Conservation (phyloP, 2,797 vertebrate species). For the Pantherophis alleghaniensis region DNA sequence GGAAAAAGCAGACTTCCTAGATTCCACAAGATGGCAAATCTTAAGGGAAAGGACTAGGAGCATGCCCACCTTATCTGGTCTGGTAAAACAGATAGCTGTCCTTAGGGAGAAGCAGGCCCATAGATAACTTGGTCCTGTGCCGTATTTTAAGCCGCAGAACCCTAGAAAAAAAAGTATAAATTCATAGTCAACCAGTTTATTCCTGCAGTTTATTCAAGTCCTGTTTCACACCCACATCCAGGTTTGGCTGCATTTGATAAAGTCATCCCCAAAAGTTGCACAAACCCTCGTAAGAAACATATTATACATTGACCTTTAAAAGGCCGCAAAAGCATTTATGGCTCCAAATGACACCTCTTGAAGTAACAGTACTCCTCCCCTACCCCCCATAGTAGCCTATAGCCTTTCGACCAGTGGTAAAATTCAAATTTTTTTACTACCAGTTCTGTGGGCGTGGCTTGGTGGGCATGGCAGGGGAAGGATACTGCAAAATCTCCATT, state of each 20-base stretch:
- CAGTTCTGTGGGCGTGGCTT: no score
- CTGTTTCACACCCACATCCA: neutral
- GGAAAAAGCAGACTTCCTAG: neutral
- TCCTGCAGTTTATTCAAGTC: neutral
- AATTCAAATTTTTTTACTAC: no score
- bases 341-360: neutral
- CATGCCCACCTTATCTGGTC: neutral
- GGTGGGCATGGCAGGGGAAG: no score
- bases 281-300: neutral
- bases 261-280: neutral
- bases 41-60: neutral
- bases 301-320: neutral
- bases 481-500: no score
- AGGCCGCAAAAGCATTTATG: neutral
- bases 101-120: neutral
- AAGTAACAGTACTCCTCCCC: neutral
- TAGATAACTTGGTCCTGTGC: neutral
- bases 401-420: neutral
- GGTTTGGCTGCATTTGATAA: neutral
- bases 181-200: neutral
- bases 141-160: neutral
- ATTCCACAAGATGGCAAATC: neutral
- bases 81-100: neutral
- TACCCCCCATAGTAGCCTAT: neutral
- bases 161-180: neutral